Percentiles rank a stretch among this genome's conserved stretches.
phyloP scores from a whole-genome alignment of 2,888 invertebrate genomes.

The Drosophila recens region DNA sequence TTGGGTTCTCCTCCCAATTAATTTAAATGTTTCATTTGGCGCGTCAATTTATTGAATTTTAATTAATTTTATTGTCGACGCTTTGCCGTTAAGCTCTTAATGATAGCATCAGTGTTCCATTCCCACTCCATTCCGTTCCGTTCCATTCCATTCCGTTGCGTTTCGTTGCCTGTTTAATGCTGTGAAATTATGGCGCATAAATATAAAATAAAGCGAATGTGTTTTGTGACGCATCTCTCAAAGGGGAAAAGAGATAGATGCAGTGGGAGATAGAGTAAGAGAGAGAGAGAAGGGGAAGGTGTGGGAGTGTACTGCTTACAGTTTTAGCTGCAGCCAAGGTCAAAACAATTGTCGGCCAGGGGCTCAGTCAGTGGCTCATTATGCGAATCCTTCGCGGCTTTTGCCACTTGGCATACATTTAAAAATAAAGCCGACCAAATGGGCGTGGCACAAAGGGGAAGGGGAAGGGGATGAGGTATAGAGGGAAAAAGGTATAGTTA shows the following conservation, averaged over 20 bases:
- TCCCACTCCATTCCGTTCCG: background rate
- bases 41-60: constrained; percentile 79
- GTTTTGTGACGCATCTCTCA: constrained; percentile 16
- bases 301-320: background rate
- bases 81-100: constrained; percentile 64
- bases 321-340: constrained; percentile 63
- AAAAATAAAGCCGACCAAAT: background rate
- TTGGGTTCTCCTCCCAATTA: constrained; percentile 17
- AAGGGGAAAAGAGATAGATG: background rate
- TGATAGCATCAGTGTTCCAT: constrained; percentile 52
- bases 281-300: background rate
- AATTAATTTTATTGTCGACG: constrained; percentile 74
- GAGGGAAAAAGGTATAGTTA: background rate
- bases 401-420: constrained; percentile 76
- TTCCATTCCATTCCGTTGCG: background rate
- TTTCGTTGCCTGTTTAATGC: constrained; percentile 33
- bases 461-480: too few relatives aligned
- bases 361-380: constrained; percentile 59
- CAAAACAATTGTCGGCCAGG: constrained; percentile 66
- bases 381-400: constrained; percentile 68
- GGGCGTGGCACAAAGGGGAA: background rate
- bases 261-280: background rate
- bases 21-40: constrained; percentile 62
- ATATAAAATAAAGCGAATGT: constrained; percentile 44
- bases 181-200: constrained; percentile 61